A percentile compares a stretch with the other conserved stretches of the same genome.
Conservation (phyloP, 2,888 invertebrate genomes). For the Phymatocera aterrima region DNA sequence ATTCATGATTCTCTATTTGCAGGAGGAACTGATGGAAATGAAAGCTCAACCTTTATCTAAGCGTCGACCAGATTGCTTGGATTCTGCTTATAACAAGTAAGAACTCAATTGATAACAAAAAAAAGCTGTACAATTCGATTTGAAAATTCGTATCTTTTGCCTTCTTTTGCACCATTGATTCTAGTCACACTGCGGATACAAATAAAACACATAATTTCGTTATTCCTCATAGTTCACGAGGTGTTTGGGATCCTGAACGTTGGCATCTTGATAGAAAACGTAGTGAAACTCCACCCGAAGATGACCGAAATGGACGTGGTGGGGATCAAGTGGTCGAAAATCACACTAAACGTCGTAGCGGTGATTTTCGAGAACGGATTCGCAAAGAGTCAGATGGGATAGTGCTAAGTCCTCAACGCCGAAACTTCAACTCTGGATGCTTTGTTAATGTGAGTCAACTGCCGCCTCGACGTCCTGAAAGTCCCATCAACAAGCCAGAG, state of each 20-base stretch:
- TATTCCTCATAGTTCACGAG: constrained; percentile 71
- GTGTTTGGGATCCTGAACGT: constrained; percentile 76
- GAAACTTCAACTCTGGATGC: constrained; percentile 92
- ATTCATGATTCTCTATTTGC: constrained; percentile 74
- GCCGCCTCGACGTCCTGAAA: constrained; percentile 69
- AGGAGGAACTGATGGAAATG: constrained; percentile 85
- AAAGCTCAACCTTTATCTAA: constrained; percentile 83
- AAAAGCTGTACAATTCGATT: not conserved
- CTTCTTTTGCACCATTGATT: constrained; percentile 28
- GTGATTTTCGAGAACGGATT: constrained; percentile 85
- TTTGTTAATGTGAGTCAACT: constrained; percentile 78
- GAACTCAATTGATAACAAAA: constrained; percentile 50
- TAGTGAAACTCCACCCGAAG: constrained; percentile 81
- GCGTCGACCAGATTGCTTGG: constrained; percentile 83
- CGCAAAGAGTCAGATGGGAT: constrained; percentile 91
- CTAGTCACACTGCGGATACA: not conserved
- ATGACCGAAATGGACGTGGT: constrained; percentile 77
- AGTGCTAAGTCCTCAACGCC: constrained; percentile 89
- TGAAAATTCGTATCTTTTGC: constrained; percentile 39
- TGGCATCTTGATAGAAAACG: constrained; percentile 78
- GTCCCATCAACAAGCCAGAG: constrained; percentile 72
- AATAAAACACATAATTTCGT: constrained; percentile 47
- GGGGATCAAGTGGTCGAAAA: constrained; percentile 70
- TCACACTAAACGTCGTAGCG: constrained; percentile 76
- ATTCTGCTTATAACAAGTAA: constrained; percentile 78